A percentile compares a stretch with the other conserved stretches of the same genome.
Evolutionary conservation across 2,888 invertebrate genomes (phyloP).

Genomic region (Maniola hyperantus): DNA sequence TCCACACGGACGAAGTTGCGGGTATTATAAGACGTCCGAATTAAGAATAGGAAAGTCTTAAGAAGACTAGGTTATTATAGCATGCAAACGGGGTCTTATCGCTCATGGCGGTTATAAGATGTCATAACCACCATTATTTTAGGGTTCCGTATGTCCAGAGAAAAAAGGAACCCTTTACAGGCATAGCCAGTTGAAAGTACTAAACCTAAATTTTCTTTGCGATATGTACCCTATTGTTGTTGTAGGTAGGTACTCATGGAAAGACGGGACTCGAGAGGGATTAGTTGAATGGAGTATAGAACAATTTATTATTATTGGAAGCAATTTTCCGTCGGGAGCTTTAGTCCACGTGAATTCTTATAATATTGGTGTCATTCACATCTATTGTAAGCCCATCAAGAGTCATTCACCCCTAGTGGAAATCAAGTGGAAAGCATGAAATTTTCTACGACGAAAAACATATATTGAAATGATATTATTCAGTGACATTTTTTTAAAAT

Average conservation of each 20-base stretch:
- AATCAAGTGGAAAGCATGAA: constrained; percentile 10
- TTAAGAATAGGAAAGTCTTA: too few relatives aligned
- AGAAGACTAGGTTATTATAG: too few relatives aligned
- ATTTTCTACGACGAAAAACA: background rate
- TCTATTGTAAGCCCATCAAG: background rate
- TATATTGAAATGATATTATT: background rate
- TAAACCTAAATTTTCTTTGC: background rate
- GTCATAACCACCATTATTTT: too few relatives aligned
- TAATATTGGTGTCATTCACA: constrained; percentile 14
- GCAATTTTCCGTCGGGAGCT: constrained; percentile 1
- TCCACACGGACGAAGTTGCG: too few relatives aligned
- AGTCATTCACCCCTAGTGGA: constrained; percentile 11
- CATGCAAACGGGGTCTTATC: too few relatives aligned
- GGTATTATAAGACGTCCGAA: too few relatives aligned
- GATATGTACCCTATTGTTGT: background rate
- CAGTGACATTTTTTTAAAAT: too few relatives aligned
- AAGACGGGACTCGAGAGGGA: background rate
- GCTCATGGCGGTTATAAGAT: too few relatives aligned
- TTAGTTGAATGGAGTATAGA: background rate
- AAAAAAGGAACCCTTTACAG: too few relatives aligned
- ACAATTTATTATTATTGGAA: constrained; percentile 6
- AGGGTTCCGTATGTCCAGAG: too few relatives aligned
- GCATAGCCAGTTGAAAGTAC: background rate
- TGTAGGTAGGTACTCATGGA: background rate
- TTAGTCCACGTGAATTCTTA: constrained; percentile 5